These are phyloP conservation scores for Poecilia wingei DNA, from an alignment of 2,797 vertebrate species.

Conservation along the genomic window DNA sequence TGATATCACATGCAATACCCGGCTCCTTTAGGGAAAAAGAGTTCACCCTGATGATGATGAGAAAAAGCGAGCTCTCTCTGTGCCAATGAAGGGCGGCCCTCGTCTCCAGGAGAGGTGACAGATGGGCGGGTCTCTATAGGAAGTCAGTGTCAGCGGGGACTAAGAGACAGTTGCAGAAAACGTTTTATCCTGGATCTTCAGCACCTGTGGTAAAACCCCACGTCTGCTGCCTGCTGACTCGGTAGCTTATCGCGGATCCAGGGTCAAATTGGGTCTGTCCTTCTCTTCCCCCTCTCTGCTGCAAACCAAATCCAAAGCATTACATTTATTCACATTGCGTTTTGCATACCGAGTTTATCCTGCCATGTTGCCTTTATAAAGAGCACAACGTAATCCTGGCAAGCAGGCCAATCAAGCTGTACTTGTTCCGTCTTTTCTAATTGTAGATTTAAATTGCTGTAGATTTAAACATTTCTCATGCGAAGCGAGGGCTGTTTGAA, in stretches of 20 bases:
- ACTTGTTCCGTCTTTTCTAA: not conserved
- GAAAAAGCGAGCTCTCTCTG: not conserved
- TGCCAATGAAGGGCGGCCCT: not conserved
- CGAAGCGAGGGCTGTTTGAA: not conserved
- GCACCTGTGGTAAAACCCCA: not conserved
- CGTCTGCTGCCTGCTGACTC: not conserved
- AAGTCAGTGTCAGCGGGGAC: not conserved
- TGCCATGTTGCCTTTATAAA: not conserved
- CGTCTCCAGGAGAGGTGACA: not conserved
- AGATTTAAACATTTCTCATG: not conserved
- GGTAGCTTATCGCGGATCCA: not conserved
- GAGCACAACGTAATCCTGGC: not conserved
- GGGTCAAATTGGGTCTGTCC: not conserved
- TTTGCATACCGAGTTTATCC: not conserved
- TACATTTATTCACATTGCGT: not conserved
- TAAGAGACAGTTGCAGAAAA: not conserved
- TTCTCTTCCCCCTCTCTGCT: not conserved
- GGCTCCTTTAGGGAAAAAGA: not conserved
- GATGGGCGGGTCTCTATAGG: not conserved
- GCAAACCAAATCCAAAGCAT: not conserved
- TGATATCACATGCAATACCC: not conserved
- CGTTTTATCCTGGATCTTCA: not conserved
- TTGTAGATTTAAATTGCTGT: not conserved
- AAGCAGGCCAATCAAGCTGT: not conserved
- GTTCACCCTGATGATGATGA: not conserved